Conservation (phyloP, 2,888 invertebrate species). For the Tanytarsus gracilentus region DNA sequence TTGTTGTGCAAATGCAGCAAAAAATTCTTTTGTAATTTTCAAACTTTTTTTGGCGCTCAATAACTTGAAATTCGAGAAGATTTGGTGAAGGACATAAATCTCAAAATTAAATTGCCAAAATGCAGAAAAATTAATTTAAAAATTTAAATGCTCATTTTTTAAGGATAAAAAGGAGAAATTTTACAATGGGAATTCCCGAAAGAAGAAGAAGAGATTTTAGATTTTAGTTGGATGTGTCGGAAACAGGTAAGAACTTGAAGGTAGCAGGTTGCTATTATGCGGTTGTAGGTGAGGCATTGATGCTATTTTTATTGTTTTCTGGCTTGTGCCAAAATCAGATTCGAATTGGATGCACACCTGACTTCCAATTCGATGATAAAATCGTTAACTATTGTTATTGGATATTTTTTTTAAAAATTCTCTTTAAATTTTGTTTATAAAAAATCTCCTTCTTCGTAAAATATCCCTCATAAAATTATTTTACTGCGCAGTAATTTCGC, state of each 20-base stretch:
- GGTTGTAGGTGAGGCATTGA: constrained; percentile 19
- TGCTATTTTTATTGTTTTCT: constrained; percentile 15
- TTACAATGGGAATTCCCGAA: too few relatives aligned
- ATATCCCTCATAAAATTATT: not conserved
- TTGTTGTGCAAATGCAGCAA: not conserved
- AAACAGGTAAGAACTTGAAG: not conserved
- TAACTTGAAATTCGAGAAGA: not conserved
- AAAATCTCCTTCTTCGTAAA: not conserved
- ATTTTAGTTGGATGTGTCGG: too few relatives aligned
- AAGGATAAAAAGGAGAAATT: too few relatives aligned
- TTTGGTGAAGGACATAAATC: not conserved
- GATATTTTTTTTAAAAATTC: not conserved
- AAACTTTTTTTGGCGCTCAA: not conserved
- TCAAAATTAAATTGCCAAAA: too few relatives aligned
- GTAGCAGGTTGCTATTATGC: constrained; percentile 16
- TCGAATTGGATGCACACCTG: constrained; percentile 24
- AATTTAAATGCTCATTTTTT: too few relatives aligned
- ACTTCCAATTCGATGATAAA: too few relatives aligned
- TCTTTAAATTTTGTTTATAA: not conserved
- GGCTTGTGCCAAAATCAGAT: constrained; percentile 23
- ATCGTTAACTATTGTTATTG: not conserved
- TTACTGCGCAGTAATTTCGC: constrained; percentile 9
- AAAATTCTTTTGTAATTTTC: not conserved
- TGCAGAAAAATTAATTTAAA: too few relatives aligned
- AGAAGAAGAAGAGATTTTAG: too few relatives aligned